Evolutionary conservation across 1,140 invertebrate genomes (phyloP), one percentile per base, ranked within the genome.

Genomic region (Platorchestia sp.): DNA sequence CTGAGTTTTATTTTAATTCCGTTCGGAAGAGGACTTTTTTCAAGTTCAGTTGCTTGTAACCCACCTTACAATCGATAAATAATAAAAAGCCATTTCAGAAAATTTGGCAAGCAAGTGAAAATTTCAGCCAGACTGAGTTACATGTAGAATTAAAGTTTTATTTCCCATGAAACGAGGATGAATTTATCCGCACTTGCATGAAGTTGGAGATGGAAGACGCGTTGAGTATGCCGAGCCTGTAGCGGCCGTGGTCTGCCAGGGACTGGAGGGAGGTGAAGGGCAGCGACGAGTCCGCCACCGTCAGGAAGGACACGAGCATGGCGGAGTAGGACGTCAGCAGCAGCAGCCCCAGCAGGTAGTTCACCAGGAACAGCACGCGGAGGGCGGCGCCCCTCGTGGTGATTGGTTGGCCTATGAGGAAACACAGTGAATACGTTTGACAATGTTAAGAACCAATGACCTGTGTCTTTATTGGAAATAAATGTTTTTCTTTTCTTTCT

Each of bases 321-420:
- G 91, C 91, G 44, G 91, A 93, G 91, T 45, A 93, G 91, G 91
- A 45, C 43, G 44, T 44, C 44, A 93, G 45, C 7, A 93, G 10
- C 43, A 93, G 43, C 91, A 93, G 5, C 45, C 45, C 91, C 43
- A 93, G 40, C 0, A 47, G 5, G 45, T 93, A 93, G 91, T n/a
- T 93, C 43, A 93, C 44, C 44, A 93, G 91, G 91, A 93, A 93
- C 91, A 93, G 91, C 91, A 44, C 40, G 14, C 91, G 91, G 10
- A 93, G 91, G 91, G 45, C 44, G 91, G 14, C 45, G 91, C 45
- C 41, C 45, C 45, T 6, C 3, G 91, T 44, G 7, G 45, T 5
- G 0, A 6, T 14, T n/a, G 91, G 91, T 16, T 93, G 47, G 3
- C 45, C 91, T 93, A 75, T 14, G 59, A 27, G 27, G 59, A 75